These are phyloP conservation scores for Sebastiscus tertius DNA, from an alignment of 2,797 vertebrate species.

Conservation along the genomic window DNA sequence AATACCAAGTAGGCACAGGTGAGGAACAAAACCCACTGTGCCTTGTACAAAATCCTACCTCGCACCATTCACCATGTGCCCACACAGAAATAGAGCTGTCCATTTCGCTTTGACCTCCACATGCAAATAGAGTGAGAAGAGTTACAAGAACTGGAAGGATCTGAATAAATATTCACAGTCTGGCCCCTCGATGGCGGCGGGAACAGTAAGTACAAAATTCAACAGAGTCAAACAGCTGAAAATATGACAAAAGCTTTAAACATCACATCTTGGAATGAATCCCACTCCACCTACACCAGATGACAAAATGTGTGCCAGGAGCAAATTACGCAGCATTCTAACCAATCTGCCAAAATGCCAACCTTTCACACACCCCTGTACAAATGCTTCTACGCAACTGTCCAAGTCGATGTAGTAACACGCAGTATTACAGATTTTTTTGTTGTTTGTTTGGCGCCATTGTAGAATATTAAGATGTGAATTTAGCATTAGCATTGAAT, in stretches of 20 bases:
- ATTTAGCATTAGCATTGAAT: neutral
- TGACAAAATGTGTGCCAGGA: constrained; percentile 44
- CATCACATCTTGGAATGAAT: constrained; percentile 39
- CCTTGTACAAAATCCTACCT: neutral
- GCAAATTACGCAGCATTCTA: constrained; percentile 50
- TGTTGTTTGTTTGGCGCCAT: neutral
- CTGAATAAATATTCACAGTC: constrained; percentile 3
- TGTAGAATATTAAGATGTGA: neutral
- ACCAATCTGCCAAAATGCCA: constrained; percentile 39
- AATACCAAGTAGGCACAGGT: neutral
- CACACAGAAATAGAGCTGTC: neutral
- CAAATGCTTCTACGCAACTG: constrained; percentile 1
- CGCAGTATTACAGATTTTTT: neutral
- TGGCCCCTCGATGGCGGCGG: neutral
- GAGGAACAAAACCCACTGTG: neutral
- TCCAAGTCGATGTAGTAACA: constrained; percentile 24
- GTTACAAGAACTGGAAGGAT: neutral
- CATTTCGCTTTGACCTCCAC: constrained; percentile 16
- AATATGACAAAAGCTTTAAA: constrained; percentile 44
- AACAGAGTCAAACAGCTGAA: constrained; percentile 19
- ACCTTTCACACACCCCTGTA: constrained; percentile 22
- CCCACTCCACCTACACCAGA: constrained; percentile 37
- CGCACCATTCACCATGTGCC: neutral
- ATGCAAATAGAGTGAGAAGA: constrained; percentile 1
- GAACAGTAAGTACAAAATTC: neutral